A percentile compares a stretch with the other conserved stretches of the same genome.
Conservation (phyloP, 2,888 invertebrate species). For the Synanthedon myopaeformis region DNA sequence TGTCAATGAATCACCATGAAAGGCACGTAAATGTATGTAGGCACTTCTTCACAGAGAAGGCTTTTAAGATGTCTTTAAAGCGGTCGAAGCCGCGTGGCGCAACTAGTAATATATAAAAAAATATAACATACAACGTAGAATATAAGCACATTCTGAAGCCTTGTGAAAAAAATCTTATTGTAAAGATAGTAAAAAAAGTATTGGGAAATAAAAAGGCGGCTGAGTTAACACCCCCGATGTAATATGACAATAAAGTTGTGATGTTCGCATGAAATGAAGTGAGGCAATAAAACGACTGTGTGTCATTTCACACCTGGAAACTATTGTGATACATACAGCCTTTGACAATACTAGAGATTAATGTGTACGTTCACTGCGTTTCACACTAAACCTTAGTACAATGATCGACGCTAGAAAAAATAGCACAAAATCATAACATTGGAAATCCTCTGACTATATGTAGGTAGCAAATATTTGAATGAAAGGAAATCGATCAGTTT, state of each 20-base stretch:
- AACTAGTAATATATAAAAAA: too few relatives aligned
- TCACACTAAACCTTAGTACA: background rate
- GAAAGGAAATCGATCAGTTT: too few relatives aligned
- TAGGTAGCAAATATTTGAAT: background rate
- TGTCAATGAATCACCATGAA: too few relatives aligned
- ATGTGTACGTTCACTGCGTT: background rate
- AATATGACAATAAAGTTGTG: constrained; percentile 21
- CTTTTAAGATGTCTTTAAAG: too few relatives aligned
- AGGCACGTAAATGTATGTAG: too few relatives aligned
- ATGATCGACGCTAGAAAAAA: background rate
- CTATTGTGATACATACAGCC: constrained; percentile 11
- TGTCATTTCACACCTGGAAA: constrained; percentile 12
- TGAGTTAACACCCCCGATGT: constrained; percentile 22
- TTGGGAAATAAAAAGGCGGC: constrained; percentile 12
- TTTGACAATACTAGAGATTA: constrained; percentile 1
- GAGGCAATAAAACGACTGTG: constrained; percentile 14
- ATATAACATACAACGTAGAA: too few relatives aligned
- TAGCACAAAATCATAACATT: background rate
- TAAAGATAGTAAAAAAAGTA: constrained; percentile 8
- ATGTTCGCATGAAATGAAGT: constrained; percentile 18
- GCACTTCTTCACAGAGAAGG: too few relatives aligned
- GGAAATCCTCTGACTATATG: background rate
- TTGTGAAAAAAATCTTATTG: too few relatives aligned
- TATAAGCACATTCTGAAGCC: too few relatives aligned
- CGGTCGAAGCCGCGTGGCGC: too few relatives aligned